phyloP scores from a whole-genome alignment of 2,888 invertebrate genomes.

The Synanthedon vespiformis region DNA sequence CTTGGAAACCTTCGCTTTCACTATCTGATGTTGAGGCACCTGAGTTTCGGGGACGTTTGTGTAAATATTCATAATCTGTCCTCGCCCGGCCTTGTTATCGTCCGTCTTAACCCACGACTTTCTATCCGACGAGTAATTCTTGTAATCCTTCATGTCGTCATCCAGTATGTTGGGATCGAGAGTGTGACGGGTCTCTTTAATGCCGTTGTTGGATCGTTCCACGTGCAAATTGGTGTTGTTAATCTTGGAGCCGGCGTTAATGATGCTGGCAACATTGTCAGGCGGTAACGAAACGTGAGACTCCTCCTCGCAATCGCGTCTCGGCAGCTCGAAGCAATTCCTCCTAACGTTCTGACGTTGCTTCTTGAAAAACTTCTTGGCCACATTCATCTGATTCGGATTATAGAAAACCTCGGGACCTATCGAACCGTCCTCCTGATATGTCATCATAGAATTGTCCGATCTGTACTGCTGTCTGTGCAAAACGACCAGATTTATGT shows the following conservation, averaged over 20 bases:
- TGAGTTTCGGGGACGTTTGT: conserved; percentile 74
- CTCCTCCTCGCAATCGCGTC: conserved; percentile 69
- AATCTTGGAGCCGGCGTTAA: conserved; percentile 80
- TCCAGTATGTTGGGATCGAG: conserved; percentile 75
- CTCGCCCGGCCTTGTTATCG: conserved; percentile 39
- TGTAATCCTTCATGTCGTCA: conserved; percentile 72
- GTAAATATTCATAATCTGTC: conserved; percentile 71
- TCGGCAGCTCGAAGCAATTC: conserved; percentile 77
- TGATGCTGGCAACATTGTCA: conserved; percentile 70
- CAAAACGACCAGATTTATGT: conserved; percentile 77
- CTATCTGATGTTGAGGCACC: conserved; percentile 71
- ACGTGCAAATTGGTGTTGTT: conserved; percentile 86
- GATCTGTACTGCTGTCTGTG: conserved; percentile 80
- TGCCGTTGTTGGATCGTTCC: conserved; percentile 66
- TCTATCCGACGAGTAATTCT: conserved; percentile 45
- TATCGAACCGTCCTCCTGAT: conserved; percentile 61
- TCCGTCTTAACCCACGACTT: conserved; percentile 52
- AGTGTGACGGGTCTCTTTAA: conserved; percentile 67
- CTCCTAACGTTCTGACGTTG: conserved; percentile 81
- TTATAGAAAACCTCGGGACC: conserved; percentile 90
- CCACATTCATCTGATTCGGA: conserved; percentile 93
- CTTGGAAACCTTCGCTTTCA: conserved; percentile 44
- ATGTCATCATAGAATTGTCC: conserved; percentile 75
- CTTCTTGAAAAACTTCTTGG: conserved; percentile 91
- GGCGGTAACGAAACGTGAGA: conserved; percentile 64